phyloP scores from a whole-genome alignment of 2,797 vertebrate genomes.

The Eupleurogrammus muticus region DNA sequence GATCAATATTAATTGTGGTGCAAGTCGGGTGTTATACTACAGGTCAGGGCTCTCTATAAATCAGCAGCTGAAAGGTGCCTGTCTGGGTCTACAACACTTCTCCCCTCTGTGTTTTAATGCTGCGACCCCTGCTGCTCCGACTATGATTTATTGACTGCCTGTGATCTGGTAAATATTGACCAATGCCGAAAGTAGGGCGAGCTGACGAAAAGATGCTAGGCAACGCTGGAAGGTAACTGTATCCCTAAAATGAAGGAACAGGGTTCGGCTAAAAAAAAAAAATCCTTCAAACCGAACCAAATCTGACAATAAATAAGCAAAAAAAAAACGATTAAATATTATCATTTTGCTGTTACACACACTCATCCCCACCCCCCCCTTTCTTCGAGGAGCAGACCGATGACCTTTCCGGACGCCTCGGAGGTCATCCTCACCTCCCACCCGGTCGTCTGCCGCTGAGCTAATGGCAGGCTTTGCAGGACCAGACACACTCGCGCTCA shows the following conservation, averaged over 20 bases:
- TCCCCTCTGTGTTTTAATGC: slow-evolving; percentile 61
- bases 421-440: slow-evolving; percentile 58
- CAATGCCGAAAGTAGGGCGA: slow-evolving; percentile 35
- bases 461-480: slow-evolving; percentile 62
- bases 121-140: slow-evolving; percentile 56
- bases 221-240: slow-evolving; percentile 2
- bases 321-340: not conserved
- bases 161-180: slow-evolving; percentile 76
- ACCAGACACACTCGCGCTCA: slow-evolving; percentile 58
- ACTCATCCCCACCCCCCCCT: not conserved
- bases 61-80: slow-evolving; percentile 78
- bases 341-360: slow-evolving; percentile 30
- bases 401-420: slow-evolving; percentile 61
- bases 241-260: not conserved
- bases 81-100: slow-evolving; percentile 60
- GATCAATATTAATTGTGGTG: slow-evolving; percentile 81
- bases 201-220: slow-evolving; percentile 9
- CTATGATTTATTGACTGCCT: slow-evolving; percentile 73
- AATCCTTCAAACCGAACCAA: not conserved
- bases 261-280: too few species aligned
- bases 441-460: slow-evolving; percentile 62
- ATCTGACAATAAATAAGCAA: slow-evolving; percentile 9
- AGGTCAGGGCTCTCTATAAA: slow-evolving; percentile 80
- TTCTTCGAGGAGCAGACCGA: slow-evolving; percentile 8
- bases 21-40: slow-evolving; percentile 68